A percentile compares a stretch with the other conserved stretches of the same genome.
phyloP scores from a whole-genome alignment of 2,888 invertebrate species.

The Strigamia transsilvanica region DNA sequence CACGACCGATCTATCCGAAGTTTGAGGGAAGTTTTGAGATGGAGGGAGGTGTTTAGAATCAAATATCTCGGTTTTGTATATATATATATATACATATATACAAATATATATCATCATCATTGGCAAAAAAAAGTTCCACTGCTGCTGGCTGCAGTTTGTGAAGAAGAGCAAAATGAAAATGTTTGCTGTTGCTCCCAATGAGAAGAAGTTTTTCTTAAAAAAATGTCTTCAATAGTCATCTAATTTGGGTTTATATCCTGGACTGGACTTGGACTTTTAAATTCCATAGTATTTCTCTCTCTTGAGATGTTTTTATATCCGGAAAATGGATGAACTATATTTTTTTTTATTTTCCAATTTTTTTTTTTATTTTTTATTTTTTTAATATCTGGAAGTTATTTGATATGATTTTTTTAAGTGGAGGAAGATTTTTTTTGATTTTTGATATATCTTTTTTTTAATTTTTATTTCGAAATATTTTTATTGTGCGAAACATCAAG shows the following conservation, averaged over 20 bases:
- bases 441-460: too few relatives aligned
- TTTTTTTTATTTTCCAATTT: not conserved
- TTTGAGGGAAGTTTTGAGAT: slow-evolving; percentile 39
- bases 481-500: not conserved
- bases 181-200: slow-evolving; percentile 14
- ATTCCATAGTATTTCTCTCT: not conserved
- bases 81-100: not conserved
- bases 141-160: slow-evolving; percentile 36
- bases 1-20: not conserved
- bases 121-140: slow-evolving; percentile 19
- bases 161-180: slow-evolving; percentile 22
- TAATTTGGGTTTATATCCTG: not conserved
- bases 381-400: too few relatives aligned
- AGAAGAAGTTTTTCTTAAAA: not conserved
- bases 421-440: not conserved
- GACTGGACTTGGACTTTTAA: slow-evolving; percentile 30
- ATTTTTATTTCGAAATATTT: not conserved
- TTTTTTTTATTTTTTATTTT: slow-evolving; percentile 2
- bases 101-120: not conserved
- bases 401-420: not conserved
- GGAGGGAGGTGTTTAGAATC: not conserved
- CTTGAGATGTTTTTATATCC: not conserved
- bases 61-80: slow-evolving; percentile 7
- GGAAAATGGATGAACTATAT: not conserved
- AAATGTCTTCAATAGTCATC: not conserved